These are phyloP conservation scores for Tenthredo livida DNA, from an alignment of 2,888 invertebrate species.

Conservation along the genomic window DNA sequence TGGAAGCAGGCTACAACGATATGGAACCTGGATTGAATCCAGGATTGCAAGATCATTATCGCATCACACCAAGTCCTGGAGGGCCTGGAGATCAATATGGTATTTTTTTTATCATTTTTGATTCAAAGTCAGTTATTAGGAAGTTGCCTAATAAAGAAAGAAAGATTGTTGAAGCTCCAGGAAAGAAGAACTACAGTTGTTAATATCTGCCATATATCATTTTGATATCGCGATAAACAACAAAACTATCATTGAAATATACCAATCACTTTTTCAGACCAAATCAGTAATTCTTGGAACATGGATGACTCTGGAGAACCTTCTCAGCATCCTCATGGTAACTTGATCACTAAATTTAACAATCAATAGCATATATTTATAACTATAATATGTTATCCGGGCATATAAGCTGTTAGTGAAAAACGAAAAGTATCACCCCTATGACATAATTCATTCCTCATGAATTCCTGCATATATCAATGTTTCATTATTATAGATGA, in stretches of 20 bases:
- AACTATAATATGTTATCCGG: background rate
- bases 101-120: slow-evolving; percentile 62
- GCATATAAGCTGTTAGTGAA: background rate
- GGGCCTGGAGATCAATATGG: slow-evolving; percentile 82
- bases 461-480: background rate
- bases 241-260: background rate
- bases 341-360: slow-evolving; percentile 50
- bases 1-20: slow-evolving; percentile 85
- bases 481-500: slow-evolving; percentile 77
- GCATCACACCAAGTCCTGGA: slow-evolving; percentile 84
- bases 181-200: background rate
- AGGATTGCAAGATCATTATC: slow-evolving; percentile 79
- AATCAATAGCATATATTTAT: background rate
- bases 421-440: background rate
- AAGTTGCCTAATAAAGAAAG: no score
- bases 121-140: background rate
- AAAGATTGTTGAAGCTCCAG: background rate
- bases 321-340: slow-evolving; percentile 76
- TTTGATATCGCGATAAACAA: background rate
- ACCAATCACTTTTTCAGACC: slow-evolving; percentile 69
- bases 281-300: slow-evolving; percentile 78
- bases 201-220: background rate
- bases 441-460: background rate
- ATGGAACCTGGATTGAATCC: slow-evolving; percentile 79
- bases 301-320: slow-evolving; percentile 77